Base-by-base conservation (phyloP, 1,140 invertebrate species). In the Coptotermes formosanus region DNA sequence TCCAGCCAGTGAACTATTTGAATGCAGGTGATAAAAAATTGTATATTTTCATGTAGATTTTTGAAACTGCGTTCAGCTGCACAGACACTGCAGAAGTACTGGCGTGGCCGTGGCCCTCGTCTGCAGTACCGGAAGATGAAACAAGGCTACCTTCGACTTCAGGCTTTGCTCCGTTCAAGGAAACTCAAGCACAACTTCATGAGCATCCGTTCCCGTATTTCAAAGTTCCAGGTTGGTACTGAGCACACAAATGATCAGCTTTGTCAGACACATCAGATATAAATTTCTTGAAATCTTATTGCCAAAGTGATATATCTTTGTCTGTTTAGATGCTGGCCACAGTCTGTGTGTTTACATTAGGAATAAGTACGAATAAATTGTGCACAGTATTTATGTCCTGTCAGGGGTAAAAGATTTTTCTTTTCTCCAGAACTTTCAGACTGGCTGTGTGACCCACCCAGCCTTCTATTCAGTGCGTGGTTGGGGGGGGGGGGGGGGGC, bases 111-210 rank as follows among this genome's bases (percentile, higher is more conserved):
- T 88, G 93, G 94, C 2, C 95, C 95, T 88, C 93, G 95, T 83
- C 93, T 92, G 86, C 91, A 93, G 83, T 98, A 95, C 91, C 90
- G 93, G 82, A 89, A 91, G 84, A 96, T 98, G 93, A 92, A 92
- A 87, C 93, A 93, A 89, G 97, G 97, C 14, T 97, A 97, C 90
- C 92, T 94, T 88, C 92, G 98, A 85, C 91, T 99, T 43, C 97
- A 98, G 91, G 97, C 97, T n/a, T 92, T 95, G 30, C 94, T 98
- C 85, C 93, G 94, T 82, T 97, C 97, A 0, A 92, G 97, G 87
- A 93, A 95, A 87, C 90, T 97, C 6, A 95, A 95, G 38, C 93
- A 93, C 88, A 92, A 94, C 38, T 99, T 97, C 90, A 93, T 94
- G 75, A 94, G 94, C 88, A 91, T 97, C 30, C 93, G 96, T 85